Percentiles rank a stretch among this genome's conserved stretches.
Evolutionary conservation across 2,113 vertebrate species (phyloP).

Genomic region (Pelecanoides urinatrix): DNA sequence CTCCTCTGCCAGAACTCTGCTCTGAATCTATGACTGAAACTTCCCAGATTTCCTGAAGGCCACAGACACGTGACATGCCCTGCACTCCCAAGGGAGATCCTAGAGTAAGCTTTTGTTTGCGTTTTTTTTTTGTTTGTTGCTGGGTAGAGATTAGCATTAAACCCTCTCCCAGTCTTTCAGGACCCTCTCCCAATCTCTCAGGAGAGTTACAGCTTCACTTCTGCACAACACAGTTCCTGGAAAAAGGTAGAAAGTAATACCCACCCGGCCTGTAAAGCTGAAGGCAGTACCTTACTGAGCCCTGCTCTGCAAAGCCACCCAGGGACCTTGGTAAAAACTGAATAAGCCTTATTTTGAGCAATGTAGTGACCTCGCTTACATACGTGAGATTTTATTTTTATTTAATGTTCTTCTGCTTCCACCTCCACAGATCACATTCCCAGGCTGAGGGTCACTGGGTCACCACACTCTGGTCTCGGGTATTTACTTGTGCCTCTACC

Average conservation of each 20-base stretch:
- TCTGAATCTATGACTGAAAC: background rate
- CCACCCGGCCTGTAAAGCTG: fast-evolving
- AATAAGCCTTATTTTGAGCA: background rate
- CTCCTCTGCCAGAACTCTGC: background rate
- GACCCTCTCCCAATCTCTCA: background rate
- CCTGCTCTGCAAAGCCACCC: fast-evolving
- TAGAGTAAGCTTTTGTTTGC: fast-evolving
- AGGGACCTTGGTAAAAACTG: fast-evolving
- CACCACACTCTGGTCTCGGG: fast-evolving
- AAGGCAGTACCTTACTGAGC: too few species aligned
- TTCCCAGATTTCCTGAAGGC: background rate
- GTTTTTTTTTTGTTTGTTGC: background rate
- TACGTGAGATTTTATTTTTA: fast-evolving
- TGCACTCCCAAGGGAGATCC: fast-evolving
- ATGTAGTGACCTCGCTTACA: fast-evolving
- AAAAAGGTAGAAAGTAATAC: background rate
- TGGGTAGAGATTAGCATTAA: background rate
- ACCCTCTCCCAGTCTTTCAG: background rate
- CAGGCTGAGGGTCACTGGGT: background rate
- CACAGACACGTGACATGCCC: fast-evolving
- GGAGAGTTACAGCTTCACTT: background rate
- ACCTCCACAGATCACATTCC: fast-evolving
- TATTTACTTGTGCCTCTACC: fast-evolving
- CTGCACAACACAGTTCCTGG: background rate
- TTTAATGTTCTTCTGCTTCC: fast-evolving